Evolutionary conservation across 2,797 vertebrate genomes (phyloP).

Genomic region (Pristis pectinata): DNA sequence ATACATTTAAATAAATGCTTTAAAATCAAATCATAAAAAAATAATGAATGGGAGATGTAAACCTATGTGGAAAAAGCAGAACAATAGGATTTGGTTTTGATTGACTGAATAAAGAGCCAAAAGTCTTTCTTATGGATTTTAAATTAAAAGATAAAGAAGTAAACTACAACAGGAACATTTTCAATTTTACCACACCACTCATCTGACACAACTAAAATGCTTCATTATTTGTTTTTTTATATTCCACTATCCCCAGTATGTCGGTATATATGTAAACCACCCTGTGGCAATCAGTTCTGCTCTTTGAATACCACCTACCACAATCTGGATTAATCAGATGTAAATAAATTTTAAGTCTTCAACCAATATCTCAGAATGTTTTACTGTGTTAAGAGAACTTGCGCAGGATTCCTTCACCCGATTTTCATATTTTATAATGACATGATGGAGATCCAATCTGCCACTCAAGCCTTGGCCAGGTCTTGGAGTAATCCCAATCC

Average conservation of each 20-base stretch:
- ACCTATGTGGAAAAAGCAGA: neutral
- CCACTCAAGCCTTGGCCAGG: too few relatives aligned
- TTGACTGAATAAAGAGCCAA: neutral
- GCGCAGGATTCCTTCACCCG: too few relatives aligned
- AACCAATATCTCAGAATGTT: neutral
- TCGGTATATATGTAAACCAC: neutral
- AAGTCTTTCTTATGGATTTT: neutral
- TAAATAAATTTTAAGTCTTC: neutral
- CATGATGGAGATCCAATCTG: too few relatives aligned
- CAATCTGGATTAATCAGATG: neutral
- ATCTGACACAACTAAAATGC: neutral
- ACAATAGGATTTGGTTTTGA: neutral
- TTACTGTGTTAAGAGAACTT: too few relatives aligned
- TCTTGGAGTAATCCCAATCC: too few relatives aligned
- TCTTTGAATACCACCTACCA: neutral
- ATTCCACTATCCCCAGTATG: neutral
- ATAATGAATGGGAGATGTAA: neutral
- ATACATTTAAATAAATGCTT: neutral
- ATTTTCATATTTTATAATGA: too few relatives aligned
- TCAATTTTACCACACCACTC: neutral
- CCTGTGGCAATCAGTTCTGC: neutral
- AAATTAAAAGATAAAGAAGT: neutral
- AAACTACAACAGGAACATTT: neutral
- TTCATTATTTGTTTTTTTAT: neutral
- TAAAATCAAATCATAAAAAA: neutral